Conservation (phyloP, 1,140 invertebrate species). For the Procambarus virginalis region DNA sequence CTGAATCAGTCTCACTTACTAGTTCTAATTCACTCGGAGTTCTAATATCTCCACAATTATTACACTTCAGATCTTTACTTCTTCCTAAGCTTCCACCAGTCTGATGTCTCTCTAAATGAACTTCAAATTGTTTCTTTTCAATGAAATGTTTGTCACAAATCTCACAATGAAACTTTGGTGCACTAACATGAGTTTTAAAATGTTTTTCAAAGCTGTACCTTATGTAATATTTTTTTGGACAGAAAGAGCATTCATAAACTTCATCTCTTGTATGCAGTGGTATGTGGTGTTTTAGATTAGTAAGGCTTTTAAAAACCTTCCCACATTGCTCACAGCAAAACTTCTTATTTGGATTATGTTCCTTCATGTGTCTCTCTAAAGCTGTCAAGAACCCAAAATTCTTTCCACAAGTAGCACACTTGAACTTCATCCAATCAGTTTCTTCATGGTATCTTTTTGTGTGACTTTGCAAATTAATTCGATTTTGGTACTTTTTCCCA, state of each 20-base stretch:
- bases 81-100: slow-evolving; percentile 41
- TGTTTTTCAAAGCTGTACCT: slow-evolving; percentile 61
- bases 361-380: slow-evolving; percentile 59
- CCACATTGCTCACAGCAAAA: slow-evolving; percentile 62
- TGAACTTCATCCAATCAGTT: slow-evolving; percentile 62
- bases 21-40: slow-evolving; percentile 33
- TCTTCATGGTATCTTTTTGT: slow-evolving; percentile 55
- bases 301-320: slow-evolving; percentile 55
- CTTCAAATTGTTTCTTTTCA: slow-evolving; percentile 54
- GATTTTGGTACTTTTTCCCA: slow-evolving; percentile 47
- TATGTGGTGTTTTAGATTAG: slow-evolving; percentile 50
- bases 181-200: slow-evolving; percentile 40
- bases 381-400: slow-evolving; percentile 53
- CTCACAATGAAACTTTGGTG: slow-evolving; percentile 55
- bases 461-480: slow-evolving; percentile 45
- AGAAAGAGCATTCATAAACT: slow-evolving; percentile 44
- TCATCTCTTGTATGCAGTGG: slow-evolving; percentile 52
- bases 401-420: slow-evolving; percentile 54
- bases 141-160: slow-evolving; percentile 54
- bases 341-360: slow-evolving; percentile 59
- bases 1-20: slow-evolving; percentile 32
- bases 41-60: slow-evolving; percentile 55
- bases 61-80: slow-evolving; percentile 51
- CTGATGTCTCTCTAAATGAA: slow-evolving; percentile 56
- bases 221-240: slow-evolving; percentile 55